These are phyloP conservation scores for Plectrocnemia conspersa DNA, from an alignment of 1,140 invertebrate species.

Conservation along the genomic window DNA sequence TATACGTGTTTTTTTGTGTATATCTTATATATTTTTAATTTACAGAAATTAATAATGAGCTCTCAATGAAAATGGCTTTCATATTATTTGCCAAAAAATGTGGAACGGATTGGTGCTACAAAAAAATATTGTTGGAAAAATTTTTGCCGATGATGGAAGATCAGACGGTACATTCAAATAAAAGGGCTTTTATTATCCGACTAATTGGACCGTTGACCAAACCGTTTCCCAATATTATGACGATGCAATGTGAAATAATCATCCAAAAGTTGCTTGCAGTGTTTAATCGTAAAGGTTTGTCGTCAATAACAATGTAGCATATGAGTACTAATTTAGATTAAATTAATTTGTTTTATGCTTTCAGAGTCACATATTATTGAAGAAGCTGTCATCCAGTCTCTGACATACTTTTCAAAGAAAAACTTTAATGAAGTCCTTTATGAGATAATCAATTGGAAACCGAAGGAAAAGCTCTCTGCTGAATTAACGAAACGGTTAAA, in stretches of 20 bases:
- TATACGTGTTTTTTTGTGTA: background rate
- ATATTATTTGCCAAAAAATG: constrained; percentile 45
- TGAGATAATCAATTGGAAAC: constrained; percentile 39
- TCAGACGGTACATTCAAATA: constrained; percentile 27
- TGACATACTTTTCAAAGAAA: constrained; percentile 43
- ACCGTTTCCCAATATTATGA: constrained; percentile 44
- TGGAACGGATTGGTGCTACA: constrained; percentile 45
- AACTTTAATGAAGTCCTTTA: constrained; percentile 37
- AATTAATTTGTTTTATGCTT: constrained; percentile 35
- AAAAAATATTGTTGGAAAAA: constrained; percentile 43
- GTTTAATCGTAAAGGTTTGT: constrained; percentile 40
- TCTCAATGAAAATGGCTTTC: constrained; percentile 41
- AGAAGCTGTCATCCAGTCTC: constrained; percentile 44
- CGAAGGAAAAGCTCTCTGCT: constrained; percentile 36
- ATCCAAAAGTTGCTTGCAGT: constrained; percentile 41
- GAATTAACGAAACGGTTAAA: constrained; percentile 39
- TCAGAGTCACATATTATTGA: constrained; percentile 40
- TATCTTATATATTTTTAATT: constrained; percentile 21
- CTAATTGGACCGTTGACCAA: constrained; percentile 44
- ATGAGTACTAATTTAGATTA: constrained; percentile 1
- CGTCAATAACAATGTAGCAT: background rate
- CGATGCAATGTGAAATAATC: constrained; percentile 44
- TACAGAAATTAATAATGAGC: constrained; percentile 38
- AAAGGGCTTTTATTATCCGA: constrained; percentile 41
- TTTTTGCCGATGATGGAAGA: constrained; percentile 43